phyloP scores from a whole-genome alignment of 2,113 vertebrate genomes.

The Albula glossodonta region DNA sequence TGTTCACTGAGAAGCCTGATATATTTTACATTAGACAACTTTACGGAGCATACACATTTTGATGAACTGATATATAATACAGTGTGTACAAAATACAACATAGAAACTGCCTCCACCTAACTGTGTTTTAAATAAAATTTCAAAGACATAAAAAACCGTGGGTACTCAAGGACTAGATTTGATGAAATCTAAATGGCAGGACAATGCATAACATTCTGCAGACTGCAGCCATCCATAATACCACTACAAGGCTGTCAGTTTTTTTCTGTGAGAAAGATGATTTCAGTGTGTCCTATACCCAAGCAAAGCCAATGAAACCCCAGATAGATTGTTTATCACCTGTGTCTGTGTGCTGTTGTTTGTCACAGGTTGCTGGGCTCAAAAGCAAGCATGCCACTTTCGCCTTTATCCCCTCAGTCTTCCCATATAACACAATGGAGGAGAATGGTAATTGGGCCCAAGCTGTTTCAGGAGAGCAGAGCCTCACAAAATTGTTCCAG shows the following conservation, averaged over 20 bases:
- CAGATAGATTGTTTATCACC: no score
- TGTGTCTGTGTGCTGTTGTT: neutral
- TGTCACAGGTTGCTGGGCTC: no score
- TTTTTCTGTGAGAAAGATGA: neutral
- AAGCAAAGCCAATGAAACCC: neutral
- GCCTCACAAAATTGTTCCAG: neutral
- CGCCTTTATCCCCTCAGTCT: neutral
- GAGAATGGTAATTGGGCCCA: conserved; percentile 15
- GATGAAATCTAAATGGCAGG: neutral
- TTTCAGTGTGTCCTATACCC: neutral
- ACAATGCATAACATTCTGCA: neutral
- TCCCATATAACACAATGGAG: conserved; percentile 1
- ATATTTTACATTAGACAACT: no score
- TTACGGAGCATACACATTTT: no score
- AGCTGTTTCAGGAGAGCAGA: conserved; percentile 1
- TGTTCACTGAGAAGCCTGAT: no score
- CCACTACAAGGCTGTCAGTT: neutral
- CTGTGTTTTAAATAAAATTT: no score
- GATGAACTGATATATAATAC: no score
- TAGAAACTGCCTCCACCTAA: no score
- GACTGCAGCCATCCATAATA: neutral
- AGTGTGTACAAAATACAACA: no score
- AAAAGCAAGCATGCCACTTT: neutral
- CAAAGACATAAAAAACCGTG: no score
- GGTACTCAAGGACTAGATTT: neutral